A percentile compares a stretch with the other conserved stretches of the same genome.
Conservation (phyloP, 1,140 invertebrate genomes). For the Halesus radiatus region DNA sequence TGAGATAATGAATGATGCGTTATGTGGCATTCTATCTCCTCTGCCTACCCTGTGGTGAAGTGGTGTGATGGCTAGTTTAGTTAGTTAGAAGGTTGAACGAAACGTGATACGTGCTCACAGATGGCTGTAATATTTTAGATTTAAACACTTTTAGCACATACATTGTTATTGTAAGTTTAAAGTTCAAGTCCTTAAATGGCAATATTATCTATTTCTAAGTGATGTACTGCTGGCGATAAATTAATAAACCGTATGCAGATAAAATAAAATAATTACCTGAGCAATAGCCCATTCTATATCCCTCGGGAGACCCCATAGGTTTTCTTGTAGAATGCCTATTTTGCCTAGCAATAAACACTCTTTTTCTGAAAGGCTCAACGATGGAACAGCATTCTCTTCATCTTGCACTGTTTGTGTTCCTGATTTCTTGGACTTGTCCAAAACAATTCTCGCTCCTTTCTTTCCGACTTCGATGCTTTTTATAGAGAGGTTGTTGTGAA, state of each 20-base stretch:
- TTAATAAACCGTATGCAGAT: background rate
- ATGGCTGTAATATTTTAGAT: too few species aligned
- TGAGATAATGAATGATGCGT: too few species aligned
- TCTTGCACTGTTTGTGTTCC: slow-evolving; percentile 63
- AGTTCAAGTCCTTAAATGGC: too few species aligned
- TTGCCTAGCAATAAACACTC: slow-evolving; percentile 70
- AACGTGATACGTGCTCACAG: too few species aligned
- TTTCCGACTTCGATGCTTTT: slow-evolving; percentile 69
- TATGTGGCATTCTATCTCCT: too few species aligned
- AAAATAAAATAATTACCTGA: slow-evolving; percentile 62
- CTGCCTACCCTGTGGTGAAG: too few species aligned
- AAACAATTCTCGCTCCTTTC: slow-evolving; percentile 71
- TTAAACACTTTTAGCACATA: too few species aligned
- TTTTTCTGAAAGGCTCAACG: slow-evolving; percentile 70
- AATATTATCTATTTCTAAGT: too few species aligned
- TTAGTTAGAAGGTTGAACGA: too few species aligned
- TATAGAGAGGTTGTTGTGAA: slow-evolving; percentile 68
- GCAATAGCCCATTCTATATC: slow-evolving; percentile 84
- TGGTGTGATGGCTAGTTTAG: too few species aligned
- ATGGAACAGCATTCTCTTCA: slow-evolving; percentile 61
- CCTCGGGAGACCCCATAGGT: slow-evolving; percentile 75
- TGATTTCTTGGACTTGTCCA: slow-evolving; percentile 55
- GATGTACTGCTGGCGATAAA: background rate
- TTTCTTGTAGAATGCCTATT: slow-evolving; percentile 75
- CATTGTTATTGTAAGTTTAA: too few species aligned